phyloP scores from a whole-genome alignment of 2,888 invertebrate genomes.

The Mythimna vitellina region DNA sequence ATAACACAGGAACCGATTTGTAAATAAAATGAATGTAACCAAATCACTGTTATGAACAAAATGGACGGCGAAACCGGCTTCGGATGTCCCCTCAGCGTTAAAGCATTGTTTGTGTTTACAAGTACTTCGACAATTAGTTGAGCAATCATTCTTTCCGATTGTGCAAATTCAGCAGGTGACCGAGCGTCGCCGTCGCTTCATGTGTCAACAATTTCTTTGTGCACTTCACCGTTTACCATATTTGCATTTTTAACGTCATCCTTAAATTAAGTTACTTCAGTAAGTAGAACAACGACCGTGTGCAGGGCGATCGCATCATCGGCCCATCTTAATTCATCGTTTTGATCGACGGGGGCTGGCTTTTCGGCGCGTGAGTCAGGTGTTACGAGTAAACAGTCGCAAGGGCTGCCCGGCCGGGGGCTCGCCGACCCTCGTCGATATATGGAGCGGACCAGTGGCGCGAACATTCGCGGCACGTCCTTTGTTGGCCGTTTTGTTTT shows the following conservation, averaged over 20 bases:
- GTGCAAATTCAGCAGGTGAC: slow-evolving; percentile 80
- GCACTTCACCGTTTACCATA: slow-evolving; percentile 73
- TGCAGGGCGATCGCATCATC: slow-evolving; percentile 40
- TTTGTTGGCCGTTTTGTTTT: slow-evolving; percentile 91
- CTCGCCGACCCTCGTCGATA: slow-evolving; percentile 71
- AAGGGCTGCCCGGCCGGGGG: slow-evolving; percentile 71
- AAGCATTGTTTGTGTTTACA: slow-evolving; percentile 83
- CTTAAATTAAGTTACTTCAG: slow-evolving; percentile 70
- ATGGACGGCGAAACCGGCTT: slow-evolving; percentile 72
- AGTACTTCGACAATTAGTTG: slow-evolving; percentile 81
- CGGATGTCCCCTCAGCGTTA: slow-evolving; percentile 74
- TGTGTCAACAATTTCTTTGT: slow-evolving; percentile 79
- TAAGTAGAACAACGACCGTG: slow-evolving; percentile 69
- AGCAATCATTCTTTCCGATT: slow-evolving; percentile 82
- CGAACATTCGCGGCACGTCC: slow-evolving; percentile 90
- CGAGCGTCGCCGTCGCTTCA: slow-evolving; percentile 61
- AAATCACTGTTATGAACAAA: slow-evolving; percentile 74
- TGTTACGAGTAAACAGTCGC: slow-evolving; percentile 80
- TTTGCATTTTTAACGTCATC: slow-evolving; percentile 74
- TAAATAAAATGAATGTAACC: slow-evolving; percentile 78
- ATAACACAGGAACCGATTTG: slow-evolving; percentile 74
- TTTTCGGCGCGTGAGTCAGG: slow-evolving; percentile 83
- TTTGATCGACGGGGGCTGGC: slow-evolving; percentile 65
- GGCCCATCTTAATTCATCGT: slow-evolving; percentile 68
- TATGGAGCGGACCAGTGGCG: slow-evolving; percentile 81